A percentile compares a stretch with the other conserved stretches of the same genome.
Conservation (phyloP, 2,888 invertebrate species). For the Tachina grossa region DNA sequence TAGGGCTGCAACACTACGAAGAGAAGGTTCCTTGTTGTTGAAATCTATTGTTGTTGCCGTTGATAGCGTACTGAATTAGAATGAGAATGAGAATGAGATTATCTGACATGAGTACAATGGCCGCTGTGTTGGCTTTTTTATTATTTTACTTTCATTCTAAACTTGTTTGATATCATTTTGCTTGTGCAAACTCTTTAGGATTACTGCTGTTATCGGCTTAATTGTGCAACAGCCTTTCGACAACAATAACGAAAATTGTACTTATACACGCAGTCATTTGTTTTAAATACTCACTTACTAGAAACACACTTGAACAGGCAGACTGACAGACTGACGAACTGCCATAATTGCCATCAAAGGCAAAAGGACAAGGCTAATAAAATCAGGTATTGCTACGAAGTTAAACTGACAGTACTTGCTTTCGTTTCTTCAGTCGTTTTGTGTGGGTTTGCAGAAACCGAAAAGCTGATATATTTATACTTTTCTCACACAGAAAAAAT, state of each 20-base stretch:
- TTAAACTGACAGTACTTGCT: not conserved
- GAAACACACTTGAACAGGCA: conserved; percentile 21
- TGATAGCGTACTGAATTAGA: conserved; percentile 22
- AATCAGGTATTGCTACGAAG: not conserved
- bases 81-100: conserved; percentile 10
- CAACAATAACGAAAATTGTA: conserved; percentile 66
- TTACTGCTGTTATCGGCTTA: conserved; percentile 70
- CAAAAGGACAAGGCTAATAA: not conserved
- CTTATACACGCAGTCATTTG: conserved; percentile 68
- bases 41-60: conserved; percentile 32
- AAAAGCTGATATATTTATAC: no score
- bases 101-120: conserved; percentile 15
- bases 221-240: conserved; percentile 71
- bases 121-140: conserved; percentile 35
- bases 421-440: no score
- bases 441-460: not conserved
- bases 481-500: no score
- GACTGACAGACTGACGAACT: not conserved
- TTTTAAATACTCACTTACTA: conserved; percentile 54
- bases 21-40: conserved; percentile 13
- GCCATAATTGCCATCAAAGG: not conserved
- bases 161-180: conserved; percentile 53
- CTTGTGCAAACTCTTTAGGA: conserved; percentile 50
- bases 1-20: conserved; percentile 17
- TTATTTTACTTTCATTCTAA: conserved; percentile 41